These are phyloP conservation scores for Passer domesticus DNA, from an alignment of 2,113 vertebrate species.

Conservation along the genomic window DNA sequence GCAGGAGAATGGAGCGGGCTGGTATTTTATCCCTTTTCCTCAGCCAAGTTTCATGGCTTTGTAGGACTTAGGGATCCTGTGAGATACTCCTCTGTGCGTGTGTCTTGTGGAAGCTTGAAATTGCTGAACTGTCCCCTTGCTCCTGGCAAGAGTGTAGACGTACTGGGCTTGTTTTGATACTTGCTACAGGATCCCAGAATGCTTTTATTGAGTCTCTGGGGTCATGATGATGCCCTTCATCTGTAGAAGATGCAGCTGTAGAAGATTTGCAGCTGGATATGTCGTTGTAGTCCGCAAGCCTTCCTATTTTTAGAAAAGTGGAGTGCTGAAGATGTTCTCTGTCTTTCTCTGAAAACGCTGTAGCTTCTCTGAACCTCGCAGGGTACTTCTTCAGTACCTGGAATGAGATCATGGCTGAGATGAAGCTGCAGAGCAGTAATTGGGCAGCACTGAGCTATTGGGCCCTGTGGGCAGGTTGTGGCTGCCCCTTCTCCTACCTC, in stretches of 20 bases:
- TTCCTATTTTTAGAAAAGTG: neutral
- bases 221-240: neutral
- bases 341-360: neutral
- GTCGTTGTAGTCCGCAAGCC: neutral
- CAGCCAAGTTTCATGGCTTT: neutral
- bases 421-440: neutral
- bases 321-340: neutral
- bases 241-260: neutral
- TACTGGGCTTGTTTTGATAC: neutral
- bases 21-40: neutral
- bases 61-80: neutral
- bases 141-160: neutral
- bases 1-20: neutral
- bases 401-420: neutral
- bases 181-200: neutral
- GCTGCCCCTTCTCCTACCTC: neutral
- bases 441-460: neutral
- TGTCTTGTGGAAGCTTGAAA: neutral
- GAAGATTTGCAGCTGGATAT: neutral
- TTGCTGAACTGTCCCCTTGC: neutral
- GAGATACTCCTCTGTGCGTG: neutral
- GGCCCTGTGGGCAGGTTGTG: neutral
- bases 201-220: neutral
- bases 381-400: neutral
- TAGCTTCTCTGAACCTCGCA: neutral